Base-by-base conservation (phyloP, 2,888 invertebrate genomes). In the Limenitis camilla region DNA sequence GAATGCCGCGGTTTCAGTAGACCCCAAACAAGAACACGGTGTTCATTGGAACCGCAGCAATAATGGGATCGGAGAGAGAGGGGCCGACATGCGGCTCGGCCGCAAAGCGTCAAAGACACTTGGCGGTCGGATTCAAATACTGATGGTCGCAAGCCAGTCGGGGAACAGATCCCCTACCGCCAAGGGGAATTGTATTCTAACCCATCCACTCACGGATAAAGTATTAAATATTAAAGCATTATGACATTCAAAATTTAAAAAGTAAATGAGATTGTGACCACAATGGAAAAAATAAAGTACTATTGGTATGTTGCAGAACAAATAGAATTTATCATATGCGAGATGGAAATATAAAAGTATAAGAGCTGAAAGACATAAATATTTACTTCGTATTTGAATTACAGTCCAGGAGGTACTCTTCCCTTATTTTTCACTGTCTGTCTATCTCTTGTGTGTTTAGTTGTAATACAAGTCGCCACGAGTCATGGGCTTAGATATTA, bases 401-500 rank as follows among this genome's bases (percentile, higher is more conserved):
- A 72, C 63, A 63, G 63, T 63, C 68, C 67, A 61, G 65, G 68
- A 64, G 68, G 68, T 65, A 62, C 65, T 68, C 68, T 63, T 72
- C 69, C 67, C 70, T 70, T 75, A 76, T 80, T 78, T 78, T 76
- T 78, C 75, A 78, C 76, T 67, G 78, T 78, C 78, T 69, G 65
- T 71, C 71, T 66, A 57, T 69, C 67, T 59, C 60, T 64, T 65
- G 61, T 62, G 64, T 56, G 61, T 66, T 67, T 64, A 66, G 64
- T 62, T 64, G 62, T 58, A 45, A 58, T 64, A 61, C 61, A 63
- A 64, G 65, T 68, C 61, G 60, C 61, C 59, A 62, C 58, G 52
- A 55, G 62, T 60, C 61, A 56, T 56, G 60, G 59, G 61, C 62
- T 62, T 64, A 60, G 62, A 60, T 61, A 61, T 61, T 58, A 54